A percentile compares a stretch with the other conserved stretches of the same genome.
Conservation (phyloP, 2,888 invertebrate genomes). For the Cepaea hortensis region DNA sequence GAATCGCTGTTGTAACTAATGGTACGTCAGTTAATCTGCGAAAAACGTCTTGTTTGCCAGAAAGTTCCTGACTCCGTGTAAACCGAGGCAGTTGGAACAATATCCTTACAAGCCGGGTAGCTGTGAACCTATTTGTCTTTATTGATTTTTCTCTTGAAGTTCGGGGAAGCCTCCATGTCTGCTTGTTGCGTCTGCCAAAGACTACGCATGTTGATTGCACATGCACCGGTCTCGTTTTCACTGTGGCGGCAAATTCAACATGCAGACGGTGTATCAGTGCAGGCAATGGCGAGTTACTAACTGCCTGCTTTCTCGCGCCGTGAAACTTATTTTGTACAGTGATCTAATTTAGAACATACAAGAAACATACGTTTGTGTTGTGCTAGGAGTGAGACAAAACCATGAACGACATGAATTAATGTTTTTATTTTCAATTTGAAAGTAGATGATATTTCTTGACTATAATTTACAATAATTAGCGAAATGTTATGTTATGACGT, state of each 20-base stretch:
- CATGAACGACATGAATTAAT: constrained; percentile 7
- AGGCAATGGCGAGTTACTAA: background rate
- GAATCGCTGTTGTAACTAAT: too few species aligned
- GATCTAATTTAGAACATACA: too few species aligned
- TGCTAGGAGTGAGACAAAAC: background rate
- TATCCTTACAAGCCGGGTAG: constrained; percentile 25
- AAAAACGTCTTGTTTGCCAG: too few species aligned
- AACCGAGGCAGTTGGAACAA: background rate
- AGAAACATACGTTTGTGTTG: background rate
- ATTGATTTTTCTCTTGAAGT: constrained; percentile 13
- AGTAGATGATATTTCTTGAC: background rate
- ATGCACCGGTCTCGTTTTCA: constrained; percentile 43
- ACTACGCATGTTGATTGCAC: constrained; percentile 34
- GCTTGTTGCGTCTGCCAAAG: constrained; percentile 29
- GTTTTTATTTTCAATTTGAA: constrained; percentile 22
- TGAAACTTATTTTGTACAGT: too few species aligned
- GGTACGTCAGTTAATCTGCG: too few species aligned
- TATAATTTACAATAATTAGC: background rate
- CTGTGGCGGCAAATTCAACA: constrained; percentile 40
- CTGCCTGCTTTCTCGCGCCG: background rate
- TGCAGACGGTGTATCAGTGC: background rate
- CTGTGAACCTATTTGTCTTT: constrained; percentile 16
- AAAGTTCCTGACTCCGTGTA: too few species aligned
- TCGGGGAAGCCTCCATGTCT: background rate
- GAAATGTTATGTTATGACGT: background rate